Conservation (phyloP, 1,140 invertebrate species). For the Sycophaga agraensis region DNA sequence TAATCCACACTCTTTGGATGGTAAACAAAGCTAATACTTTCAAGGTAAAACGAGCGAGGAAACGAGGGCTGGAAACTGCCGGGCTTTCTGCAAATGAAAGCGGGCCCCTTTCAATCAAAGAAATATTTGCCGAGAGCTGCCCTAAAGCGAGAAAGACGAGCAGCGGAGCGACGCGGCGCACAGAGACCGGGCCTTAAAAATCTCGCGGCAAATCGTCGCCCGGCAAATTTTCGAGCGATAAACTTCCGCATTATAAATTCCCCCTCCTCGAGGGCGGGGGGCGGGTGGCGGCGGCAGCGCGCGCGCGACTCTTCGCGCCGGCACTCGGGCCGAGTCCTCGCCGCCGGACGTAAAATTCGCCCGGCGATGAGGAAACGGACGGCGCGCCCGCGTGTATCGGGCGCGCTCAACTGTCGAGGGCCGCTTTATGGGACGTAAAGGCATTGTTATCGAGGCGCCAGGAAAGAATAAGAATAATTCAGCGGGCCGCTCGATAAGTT, state of each 20-base stretch:
- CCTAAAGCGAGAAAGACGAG: no score
- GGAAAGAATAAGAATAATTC: constrained; percentile 54
- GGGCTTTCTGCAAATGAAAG: no score
- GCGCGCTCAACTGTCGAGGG: neutral
- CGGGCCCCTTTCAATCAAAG: neutral
- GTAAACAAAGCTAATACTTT: no score
- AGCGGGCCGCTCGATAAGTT: constrained; percentile 46
- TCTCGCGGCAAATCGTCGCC: neutral
- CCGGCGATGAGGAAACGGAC: constrained; percentile 20
- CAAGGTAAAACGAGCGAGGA: no score
- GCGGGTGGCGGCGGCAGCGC: no score
- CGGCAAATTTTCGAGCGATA: neutral
- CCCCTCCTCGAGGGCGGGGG: neutral
- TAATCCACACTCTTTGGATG: no score
- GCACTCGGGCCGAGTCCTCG: no score
- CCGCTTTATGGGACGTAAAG: constrained; percentile 51
- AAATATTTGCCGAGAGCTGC: neutral
- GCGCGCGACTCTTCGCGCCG: no score
- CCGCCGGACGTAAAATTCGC: constrained; percentile 1
- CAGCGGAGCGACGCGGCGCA: no score
- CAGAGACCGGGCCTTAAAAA: no score
- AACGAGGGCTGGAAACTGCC: no score
- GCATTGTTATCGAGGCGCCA: constrained; percentile 44
- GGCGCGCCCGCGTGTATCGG: constrained; percentile 26
- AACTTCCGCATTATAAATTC: constrained; percentile 4